Evolutionary conservation across 2,797 vertebrate genomes (phyloP).

Genomic region (Cirrhinus mrigala): DNA sequence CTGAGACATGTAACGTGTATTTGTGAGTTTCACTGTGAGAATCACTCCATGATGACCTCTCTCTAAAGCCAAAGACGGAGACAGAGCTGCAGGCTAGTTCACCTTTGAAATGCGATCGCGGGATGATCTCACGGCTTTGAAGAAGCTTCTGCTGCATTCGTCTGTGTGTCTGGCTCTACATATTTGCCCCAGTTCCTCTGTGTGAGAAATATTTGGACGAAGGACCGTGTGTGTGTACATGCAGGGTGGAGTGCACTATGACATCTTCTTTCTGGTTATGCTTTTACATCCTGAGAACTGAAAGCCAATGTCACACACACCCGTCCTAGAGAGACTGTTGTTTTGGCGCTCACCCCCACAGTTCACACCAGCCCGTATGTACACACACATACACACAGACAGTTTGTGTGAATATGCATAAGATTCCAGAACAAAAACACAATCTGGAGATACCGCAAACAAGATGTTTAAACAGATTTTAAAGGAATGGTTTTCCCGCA

Average conservation of each 20-base stretch:
- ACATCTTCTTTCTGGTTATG: conserved; percentile 30
- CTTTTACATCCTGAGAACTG: conserved; percentile 24
- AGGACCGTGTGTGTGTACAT: conserved; percentile 5
- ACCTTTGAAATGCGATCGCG: conserved; percentile 58
- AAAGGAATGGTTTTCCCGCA: neutral
- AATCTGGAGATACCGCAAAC: neutral
- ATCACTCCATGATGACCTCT: conserved; percentile 24
- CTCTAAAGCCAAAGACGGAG: conserved; percentile 19
- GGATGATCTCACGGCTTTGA: conserved; percentile 53
- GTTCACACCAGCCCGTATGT: neutral
- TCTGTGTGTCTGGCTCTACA: conserved; percentile 47
- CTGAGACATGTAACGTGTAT: conserved; percentile 26
- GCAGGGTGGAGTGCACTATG: conserved; percentile 24
- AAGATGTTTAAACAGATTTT: neutral
- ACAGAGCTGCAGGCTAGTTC: conserved; percentile 45
- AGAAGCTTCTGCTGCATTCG: conserved; percentile 49
- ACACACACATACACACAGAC: neutral
- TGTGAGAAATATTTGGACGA: neutral
- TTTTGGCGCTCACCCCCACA: conserved; percentile 4
- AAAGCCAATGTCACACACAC: conserved; percentile 16
- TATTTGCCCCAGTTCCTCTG: conserved; percentile 29
- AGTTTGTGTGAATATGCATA: conserved; percentile 1
- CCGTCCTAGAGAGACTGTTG: neutral
- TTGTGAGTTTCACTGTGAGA: conserved; percentile 17
- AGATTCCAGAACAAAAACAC: conserved; percentile 2